Percentiles rank a stretch among this genome's conserved stretches.
These are phyloP conservation scores for Trematomus loennbergii DNA, from an alignment of 2,113 vertebrate species.

Conservation along the genomic window DNA sequence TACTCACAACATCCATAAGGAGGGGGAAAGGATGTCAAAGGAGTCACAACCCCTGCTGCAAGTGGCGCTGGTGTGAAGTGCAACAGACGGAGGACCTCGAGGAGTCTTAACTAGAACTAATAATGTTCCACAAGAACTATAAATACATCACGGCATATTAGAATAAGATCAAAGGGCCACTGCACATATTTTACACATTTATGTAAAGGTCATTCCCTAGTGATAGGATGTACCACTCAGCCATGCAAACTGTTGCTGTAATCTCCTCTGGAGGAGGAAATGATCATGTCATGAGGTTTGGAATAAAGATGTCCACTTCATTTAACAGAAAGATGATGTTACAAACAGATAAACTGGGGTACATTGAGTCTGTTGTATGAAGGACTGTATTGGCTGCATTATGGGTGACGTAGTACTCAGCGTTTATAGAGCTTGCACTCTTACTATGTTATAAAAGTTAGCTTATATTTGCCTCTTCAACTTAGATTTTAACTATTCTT, in stretches of 20 bases:
- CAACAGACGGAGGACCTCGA: constrained; percentile 63
- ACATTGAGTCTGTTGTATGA: neutral
- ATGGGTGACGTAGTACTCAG: neutral
- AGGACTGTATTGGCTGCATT: neutral
- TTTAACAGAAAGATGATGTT: neutral
- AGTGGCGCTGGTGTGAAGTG: constrained; percentile 53
- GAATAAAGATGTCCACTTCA: neutral
- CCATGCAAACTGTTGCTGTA: neutral
- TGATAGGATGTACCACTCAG: neutral
- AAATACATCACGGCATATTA: constrained; percentile 34
- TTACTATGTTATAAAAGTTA: neutral
- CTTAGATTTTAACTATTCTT: neutral
- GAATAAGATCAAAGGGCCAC: constrained; percentile 16
- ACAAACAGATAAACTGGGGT: neutral
- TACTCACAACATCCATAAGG: constrained; percentile 42
- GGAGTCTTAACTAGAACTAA: constrained; percentile 54
- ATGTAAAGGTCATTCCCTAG: neutral
- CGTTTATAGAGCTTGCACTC: neutral
- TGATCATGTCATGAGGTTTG: neutral
- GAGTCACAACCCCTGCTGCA: constrained; percentile 56
- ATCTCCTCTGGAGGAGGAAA: constrained; percentile 8
- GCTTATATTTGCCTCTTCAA: neutral
- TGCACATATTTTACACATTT: constrained; percentile 26
- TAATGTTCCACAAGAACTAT: constrained; percentile 38
- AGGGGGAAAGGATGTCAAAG: constrained; percentile 43